phyloP scores from a whole-genome alignment of 1,140 invertebrate genomes.

The Bactericera cockerelli region DNA sequence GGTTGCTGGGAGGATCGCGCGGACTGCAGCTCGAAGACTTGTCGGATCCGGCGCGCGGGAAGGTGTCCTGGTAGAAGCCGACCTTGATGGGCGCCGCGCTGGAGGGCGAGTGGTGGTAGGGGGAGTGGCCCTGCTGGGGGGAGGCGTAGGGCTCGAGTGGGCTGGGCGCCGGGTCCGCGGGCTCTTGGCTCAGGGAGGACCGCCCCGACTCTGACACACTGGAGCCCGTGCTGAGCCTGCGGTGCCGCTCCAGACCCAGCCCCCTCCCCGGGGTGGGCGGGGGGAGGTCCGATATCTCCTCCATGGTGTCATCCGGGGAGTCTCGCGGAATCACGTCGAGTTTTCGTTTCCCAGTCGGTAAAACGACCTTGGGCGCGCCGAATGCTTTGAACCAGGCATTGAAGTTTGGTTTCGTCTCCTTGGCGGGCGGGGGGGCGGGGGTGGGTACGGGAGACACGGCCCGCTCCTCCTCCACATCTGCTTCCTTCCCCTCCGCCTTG shows the following conservation, averaged over 20 bases:
- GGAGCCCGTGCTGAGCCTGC: conserved; percentile 49
- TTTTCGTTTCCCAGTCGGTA: conserved; percentile 26
- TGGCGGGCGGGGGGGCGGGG: conserved; percentile 31
- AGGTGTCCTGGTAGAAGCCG: conserved; percentile 62
- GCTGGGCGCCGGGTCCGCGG: conserved; percentile 36
- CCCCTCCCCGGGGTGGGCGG: conserved; percentile 15
- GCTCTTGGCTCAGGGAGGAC: conserved; percentile 55
- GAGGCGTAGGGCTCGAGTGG: conserved; percentile 47
- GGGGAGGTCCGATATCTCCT: conserved; percentile 14
- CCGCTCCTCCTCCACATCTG: conserved; percentile 21
- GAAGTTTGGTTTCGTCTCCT: conserved; percentile 58
- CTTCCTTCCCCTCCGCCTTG: conserved; percentile 20
- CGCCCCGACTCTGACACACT: conserved; percentile 56
- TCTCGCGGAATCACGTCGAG: conserved; percentile 19
- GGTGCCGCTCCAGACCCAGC: conserved; percentile 22
- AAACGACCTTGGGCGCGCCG: conserved; percentile 50
- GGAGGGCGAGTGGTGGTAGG: conserved; percentile 43
- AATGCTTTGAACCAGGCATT: conserved; percentile 85
- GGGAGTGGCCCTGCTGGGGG: conserved; percentile 40
- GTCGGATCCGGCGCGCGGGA: conserved; percentile 51
- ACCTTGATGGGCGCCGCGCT: conserved; percentile 54
- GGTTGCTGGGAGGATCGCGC: conserved; percentile 20
- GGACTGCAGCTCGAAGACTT: conserved; percentile 38
- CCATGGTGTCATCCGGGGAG: conserved; percentile 16
- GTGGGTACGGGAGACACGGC: conserved; percentile 26